Base-by-base conservation (phyloP, 2,797 vertebrate species). In the Sebastes flavidus region DNA sequence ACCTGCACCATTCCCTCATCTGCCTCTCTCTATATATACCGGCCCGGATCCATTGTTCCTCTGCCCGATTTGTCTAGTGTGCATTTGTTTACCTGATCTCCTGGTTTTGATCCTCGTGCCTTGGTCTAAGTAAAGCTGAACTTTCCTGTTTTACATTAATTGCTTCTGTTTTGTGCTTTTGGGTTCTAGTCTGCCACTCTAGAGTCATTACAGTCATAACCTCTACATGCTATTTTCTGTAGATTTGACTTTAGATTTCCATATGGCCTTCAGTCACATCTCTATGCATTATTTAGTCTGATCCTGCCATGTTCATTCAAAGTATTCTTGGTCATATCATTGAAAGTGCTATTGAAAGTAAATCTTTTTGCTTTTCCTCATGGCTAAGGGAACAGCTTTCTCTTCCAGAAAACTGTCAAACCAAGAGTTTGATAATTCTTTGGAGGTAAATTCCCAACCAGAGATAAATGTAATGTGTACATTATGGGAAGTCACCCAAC, bases 381-480 rank as follows among this genome's bases (percentile, higher is more conserved):
- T 29, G 18, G 25, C 5, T 42, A 18, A 73, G 9, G 29, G 12
- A 72, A 75, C 2, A 22, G 10, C 2, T 34, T 20, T 49, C 14
- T 24, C 22, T 86, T 83, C 59, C 59, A 59, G 27, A 82, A 80
- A 84, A 74, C 1, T 66, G 18, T 2, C 1, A 16, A 71, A 60
- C 42, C 8, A 7, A 12, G 52, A 25, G 13, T 13, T 10, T 78
- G 20, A 52, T 72, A 1, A 32, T 12, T 59, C 6, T 66, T 66
- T 38, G 42, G 60, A 56, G 58, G 84, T 85, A 38, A 84, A 85
- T 86, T 89, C 88, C 82, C 52, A 80, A 68, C 27, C 55, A 70
- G 11, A n/a, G 16, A 49, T 75, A 1, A 24, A 80, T 75, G 29
- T n/a, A 72, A 32, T 25, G 10, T 0, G 0, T 36, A 18, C 8